These are phyloP conservation scores for Rhamnusium bicolor DNA, from an alignment of 2,888 invertebrate species.

Conservation along the genomic window DNA sequence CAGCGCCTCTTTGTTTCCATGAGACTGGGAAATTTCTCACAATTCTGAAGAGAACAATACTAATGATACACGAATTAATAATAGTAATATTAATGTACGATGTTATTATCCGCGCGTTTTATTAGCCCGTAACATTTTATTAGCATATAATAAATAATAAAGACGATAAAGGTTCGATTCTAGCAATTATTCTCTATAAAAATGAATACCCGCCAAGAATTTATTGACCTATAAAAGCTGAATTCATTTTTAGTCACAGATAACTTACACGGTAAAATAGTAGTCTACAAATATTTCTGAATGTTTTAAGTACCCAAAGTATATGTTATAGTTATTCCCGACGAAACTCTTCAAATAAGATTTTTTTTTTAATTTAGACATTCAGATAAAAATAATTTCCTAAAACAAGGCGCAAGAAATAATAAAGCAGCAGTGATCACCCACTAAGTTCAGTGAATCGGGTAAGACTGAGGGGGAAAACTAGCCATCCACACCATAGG, in stretches of 20 bases:
- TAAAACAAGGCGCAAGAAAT: too few relatives aligned
- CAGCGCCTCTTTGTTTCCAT: constrained; percentile 45
- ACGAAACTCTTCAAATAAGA: too few relatives aligned
- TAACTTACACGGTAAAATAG: not conserved
- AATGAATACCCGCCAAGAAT: not conserved
- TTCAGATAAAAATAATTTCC: too few relatives aligned
- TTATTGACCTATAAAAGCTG: constrained; percentile 27
- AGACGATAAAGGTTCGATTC: constrained; percentile 18
- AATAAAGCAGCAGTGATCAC: too few relatives aligned
- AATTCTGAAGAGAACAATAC: constrained; percentile 48
- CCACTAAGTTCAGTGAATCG: too few relatives aligned
- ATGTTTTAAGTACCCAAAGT: too few relatives aligned
- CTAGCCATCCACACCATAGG: too few relatives aligned
- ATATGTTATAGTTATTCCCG: too few relatives aligned
- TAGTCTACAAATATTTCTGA: not conserved
- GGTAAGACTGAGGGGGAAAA: too few relatives aligned
- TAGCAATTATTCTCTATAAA: constrained; percentile 23
- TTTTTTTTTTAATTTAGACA: too few relatives aligned
- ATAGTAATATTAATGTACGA: constrained; percentile 25
- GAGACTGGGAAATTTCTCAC: constrained; percentile 58
- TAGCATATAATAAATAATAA: constrained; percentile 19
- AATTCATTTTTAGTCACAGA: constrained; percentile 5
- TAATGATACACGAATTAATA: constrained; percentile 48
- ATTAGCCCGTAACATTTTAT: constrained; percentile 1
- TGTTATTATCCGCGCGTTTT: constrained; percentile 22